These are phyloP conservation scores for Hassar affinis DNA, from an alignment of 2,113 vertebrate species.

Conservation along the genomic window DNA sequence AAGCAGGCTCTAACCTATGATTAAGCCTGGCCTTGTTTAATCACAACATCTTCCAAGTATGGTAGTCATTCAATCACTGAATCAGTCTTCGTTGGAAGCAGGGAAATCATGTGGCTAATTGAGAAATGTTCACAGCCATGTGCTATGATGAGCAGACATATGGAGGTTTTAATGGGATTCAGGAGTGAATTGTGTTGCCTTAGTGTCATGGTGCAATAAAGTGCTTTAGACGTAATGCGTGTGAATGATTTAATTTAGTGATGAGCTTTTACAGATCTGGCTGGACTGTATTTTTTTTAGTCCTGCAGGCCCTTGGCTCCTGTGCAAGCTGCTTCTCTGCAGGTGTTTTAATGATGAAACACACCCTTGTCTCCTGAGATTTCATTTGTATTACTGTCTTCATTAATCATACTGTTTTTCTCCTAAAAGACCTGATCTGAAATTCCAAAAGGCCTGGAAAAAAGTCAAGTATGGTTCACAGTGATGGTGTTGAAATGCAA, in stretches of 20 bases:
- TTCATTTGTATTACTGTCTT: slow-evolving; percentile 43
- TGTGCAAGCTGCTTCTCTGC: slow-evolving; percentile 30
- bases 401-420: slow-evolving; percentile 39
- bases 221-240: background rate
- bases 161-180: slow-evolving; percentile 19
- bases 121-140: slow-evolving; percentile 16
- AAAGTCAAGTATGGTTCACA: slow-evolving; percentile 33
- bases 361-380: slow-evolving; percentile 36
- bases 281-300: slow-evolving; percentile 15
- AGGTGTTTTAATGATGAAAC: slow-evolving; percentile 52
- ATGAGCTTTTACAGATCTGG: slow-evolving; percentile 2
- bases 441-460: slow-evolving; percentile 26
- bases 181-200: background rate
- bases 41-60: slow-evolving; percentile 37
- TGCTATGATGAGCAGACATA: slow-evolving; percentile 25
- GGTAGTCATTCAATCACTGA: slow-evolving; percentile 31
- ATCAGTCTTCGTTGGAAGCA: background rate
- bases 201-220: background rate
- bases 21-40: slow-evolving; percentile 45
- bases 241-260: slow-evolving; percentile 27
- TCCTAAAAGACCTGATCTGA: slow-evolving; percentile 32
- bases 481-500: slow-evolving; percentile 31
- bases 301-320: slow-evolving; percentile 25
- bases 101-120: slow-evolving; percentile 47
- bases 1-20: slow-evolving; percentile 46